Percentiles rank a stretch among this genome's conserved stretches.
Evolutionary conservation across 2,113 vertebrate species (phyloP).

Genomic region (Nematolebias whitei): DNA sequence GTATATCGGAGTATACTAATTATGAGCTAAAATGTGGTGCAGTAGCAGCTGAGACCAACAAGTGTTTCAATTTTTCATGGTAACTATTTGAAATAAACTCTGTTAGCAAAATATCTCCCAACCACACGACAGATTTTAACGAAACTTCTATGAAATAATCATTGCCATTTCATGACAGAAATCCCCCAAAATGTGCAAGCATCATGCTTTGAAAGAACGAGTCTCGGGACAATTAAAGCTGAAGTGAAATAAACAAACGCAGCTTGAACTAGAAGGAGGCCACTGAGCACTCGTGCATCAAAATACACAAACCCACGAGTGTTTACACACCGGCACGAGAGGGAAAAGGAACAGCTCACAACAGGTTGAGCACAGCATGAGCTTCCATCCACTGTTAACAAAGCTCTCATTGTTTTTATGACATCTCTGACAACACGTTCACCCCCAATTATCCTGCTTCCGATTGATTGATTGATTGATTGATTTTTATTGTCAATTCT

Average conservation of each 20-base stretch:
- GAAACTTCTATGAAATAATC: no score
- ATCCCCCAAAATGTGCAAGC: not conserved
- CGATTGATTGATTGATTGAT: no score
- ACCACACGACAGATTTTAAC: no score
- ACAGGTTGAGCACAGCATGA: constrained; percentile 34
- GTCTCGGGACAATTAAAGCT: constrained; percentile 62
- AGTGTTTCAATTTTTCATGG: no score
- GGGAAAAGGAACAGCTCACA: constrained; percentile 13
- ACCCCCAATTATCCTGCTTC: constrained; percentile 56
- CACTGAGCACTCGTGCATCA: constrained; percentile 38
- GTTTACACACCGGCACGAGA: constrained; percentile 9
- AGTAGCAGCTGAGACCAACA: no score
- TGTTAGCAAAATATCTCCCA: no score
- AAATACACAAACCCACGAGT: constrained; percentile 18
- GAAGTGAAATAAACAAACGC: constrained; percentile 39
- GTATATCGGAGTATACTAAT: no score
- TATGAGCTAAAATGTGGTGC: no score
- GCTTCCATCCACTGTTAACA: constrained; percentile 45
- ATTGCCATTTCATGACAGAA: no score
- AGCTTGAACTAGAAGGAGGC: constrained; percentile 25
- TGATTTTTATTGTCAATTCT: no score
- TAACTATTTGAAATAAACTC: no score
- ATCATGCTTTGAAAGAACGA: not conserved
- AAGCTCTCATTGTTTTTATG: constrained; percentile 52
- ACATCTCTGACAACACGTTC: constrained; percentile 54